A percentile compares a stretch with the other conserved stretches of the same genome.
Conservation (phyloP, 2,797 vertebrate genomes). For the Malurus leucopterus region DNA sequence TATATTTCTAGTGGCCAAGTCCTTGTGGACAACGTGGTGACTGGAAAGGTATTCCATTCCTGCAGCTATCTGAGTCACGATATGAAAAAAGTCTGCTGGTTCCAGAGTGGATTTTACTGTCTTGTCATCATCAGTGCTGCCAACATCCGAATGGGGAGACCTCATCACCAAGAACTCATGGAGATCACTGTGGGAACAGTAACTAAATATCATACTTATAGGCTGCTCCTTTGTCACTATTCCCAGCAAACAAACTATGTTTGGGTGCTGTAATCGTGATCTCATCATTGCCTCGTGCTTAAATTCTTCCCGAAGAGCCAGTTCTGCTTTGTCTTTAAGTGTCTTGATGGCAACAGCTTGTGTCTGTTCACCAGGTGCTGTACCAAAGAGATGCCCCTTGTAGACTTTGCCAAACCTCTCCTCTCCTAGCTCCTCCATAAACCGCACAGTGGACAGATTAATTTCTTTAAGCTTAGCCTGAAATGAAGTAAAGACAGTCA, state of each 20-base stretch:
- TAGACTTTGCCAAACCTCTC: conserved; percentile 97
- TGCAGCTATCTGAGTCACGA: conserved; percentile 88
- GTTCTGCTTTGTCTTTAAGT: conserved; percentile 90
- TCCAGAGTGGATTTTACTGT: conserved; percentile 91
- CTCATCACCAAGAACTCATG: conserved; percentile 95
- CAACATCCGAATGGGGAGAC: conserved; percentile 92
- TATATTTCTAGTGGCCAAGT: conserved; percentile 92
- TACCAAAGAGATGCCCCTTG: conserved; percentile 91
- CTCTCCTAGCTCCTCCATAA: conserved; percentile 95
- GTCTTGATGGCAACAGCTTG: conserved; percentile 94
- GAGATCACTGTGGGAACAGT: conserved; percentile 87
- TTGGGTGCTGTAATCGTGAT: conserved; percentile 89
- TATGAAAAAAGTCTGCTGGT: conserved; percentile 89
- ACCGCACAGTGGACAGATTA: conserved; percentile 86
- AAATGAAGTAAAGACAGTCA: background rate
- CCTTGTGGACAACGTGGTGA: conserved; percentile 92
- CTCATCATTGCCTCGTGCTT: conserved; percentile 88
- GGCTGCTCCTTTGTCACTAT: conserved; percentile 92
- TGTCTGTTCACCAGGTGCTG: conserved; percentile 84
- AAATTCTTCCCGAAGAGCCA: conserved; percentile 88
- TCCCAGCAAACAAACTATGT: conserved; percentile 87
- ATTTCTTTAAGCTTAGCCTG: conserved; percentile 92
- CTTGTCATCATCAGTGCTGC: conserved; percentile 91
- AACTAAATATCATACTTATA: conserved; percentile 91
- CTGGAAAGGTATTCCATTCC: conserved; percentile 96